Evolutionary conservation across 64 coral and sea anemone species (phyloP), one percentile per base, ranked within the genome.

Genomic region (Pachyseris speciosa): DNA sequence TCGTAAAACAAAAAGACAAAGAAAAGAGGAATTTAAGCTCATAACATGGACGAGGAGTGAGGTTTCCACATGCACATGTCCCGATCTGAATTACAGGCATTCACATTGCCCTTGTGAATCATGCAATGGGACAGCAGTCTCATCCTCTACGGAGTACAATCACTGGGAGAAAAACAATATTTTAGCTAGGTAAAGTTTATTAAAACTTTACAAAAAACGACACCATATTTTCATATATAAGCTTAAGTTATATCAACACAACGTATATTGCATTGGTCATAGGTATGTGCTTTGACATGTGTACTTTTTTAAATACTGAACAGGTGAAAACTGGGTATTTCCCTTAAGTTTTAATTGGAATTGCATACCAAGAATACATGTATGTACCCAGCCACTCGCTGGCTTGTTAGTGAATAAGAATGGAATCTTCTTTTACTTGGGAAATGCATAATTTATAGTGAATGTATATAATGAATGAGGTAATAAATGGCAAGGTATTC

Each of bases 61-160:
- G 38, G 61, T 84, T 59, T 59, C 50, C 20, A 63, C 19, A 6
- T 84, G 80, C 55, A 28, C 20, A n/a, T 84, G 80, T 38, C 15
- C 51, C 19, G 57, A 84, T 65, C n/a, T 63, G 33, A 42, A 1
- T 7, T 84, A 34, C 34, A 84, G 29, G 16, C 80, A 84, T 84
- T 57, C 61, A 15, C 80, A 84, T 84, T 84, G 59, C 20, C 80
- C 80, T 33, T 84, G 80, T 63, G 38, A 64, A 41, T 12, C 22
- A 22, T 84, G 80, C 61, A 60, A 64, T 84, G 80, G 55, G 8
- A 84, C 64, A 84, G 80, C 80, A 24, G 39, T 64, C 39, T 59
- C 52, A 42, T 41, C 52, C 3, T 39, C 17, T 64, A 84, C 80
- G 17, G 57, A 59, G 48, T 38, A 63, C n/a, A 84, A 63, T 24